phyloP scores from a whole-genome alignment of 2,888 invertebrate genomes.

The Mythimna vitellina region DNA sequence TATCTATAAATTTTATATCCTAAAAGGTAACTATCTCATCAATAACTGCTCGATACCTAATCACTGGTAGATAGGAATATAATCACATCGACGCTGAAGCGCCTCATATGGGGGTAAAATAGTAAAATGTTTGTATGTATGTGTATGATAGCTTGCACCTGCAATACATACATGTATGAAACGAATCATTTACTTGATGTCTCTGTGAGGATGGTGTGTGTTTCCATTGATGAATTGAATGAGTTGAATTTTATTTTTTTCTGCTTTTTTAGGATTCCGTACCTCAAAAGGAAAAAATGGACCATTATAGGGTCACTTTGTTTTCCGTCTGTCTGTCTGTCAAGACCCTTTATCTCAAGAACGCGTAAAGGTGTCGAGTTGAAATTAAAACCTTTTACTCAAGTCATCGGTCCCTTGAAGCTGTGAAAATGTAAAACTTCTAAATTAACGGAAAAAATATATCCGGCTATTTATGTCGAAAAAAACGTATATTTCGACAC shows the following conservation, averaged over 20 bases:
- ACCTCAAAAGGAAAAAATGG: too few relatives aligned
- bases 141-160: conserved; percentile 57
- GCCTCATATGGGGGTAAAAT: conserved; percentile 19
- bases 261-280: too few relatives aligned
- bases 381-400: too few relatives aligned
- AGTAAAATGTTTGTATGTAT: conserved; percentile 44
- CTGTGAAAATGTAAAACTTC: too few relatives aligned
- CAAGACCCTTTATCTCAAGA: too few relatives aligned
- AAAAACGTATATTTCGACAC: too few relatives aligned
- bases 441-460: too few relatives aligned
- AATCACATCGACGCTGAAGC: conserved; percentile 31
- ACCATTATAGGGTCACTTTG: too few relatives aligned
- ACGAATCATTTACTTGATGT: conserved; percentile 70
- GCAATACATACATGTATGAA: conserved; percentile 60
- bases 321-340: too few relatives aligned
- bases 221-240: conserved; percentile 65
- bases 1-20: background rate
- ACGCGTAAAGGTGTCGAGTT: too few relatives aligned
- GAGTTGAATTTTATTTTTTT: background rate
- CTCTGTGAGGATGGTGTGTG: conserved; percentile 66
- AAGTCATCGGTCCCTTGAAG: too few relatives aligned
- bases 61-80: conserved; percentile 41
- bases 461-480: too few relatives aligned
- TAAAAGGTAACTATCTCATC: background rate
- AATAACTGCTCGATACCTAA: conserved; percentile 10